A percentile compares a stretch with the other conserved stretches of the same genome.
These are phyloP conservation scores for Sebastiscus albofasciatus DNA, from an alignment of 2,797 vertebrate genomes.

Conservation along the genomic window DNA sequence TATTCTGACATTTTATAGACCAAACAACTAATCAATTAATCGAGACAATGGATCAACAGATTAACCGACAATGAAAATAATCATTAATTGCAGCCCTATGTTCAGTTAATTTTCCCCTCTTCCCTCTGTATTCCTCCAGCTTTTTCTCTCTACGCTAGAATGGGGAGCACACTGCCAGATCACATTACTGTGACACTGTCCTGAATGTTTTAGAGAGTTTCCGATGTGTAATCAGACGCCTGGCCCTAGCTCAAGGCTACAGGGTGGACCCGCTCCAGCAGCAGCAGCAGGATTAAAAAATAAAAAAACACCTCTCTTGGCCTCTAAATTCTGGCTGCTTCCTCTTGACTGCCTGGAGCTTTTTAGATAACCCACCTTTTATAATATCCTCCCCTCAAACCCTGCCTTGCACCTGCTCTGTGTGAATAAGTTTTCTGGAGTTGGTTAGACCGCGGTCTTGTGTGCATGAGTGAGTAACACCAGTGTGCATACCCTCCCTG, in stretches of 20 bases:
- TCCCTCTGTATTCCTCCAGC: neutral
- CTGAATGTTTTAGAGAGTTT: constrained; percentile 86
- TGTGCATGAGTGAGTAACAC: constrained; percentile 25
- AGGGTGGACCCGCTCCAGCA: constrained; percentile 4
- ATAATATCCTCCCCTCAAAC: constrained; percentile 34
- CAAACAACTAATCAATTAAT: no score
- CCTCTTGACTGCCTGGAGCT: constrained; percentile 44
- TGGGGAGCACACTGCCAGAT: constrained; percentile 47
- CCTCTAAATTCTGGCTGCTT: constrained; percentile 26
- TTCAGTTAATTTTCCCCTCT: neutral
- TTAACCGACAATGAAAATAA: no score
- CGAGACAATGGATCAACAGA: rapidly evolving
- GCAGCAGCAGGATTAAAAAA: constrained; percentile 29
- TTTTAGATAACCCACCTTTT: constrained; percentile 63
- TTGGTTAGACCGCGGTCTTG: constrained; percentile 2
- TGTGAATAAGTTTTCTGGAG: constrained; percentile 25
- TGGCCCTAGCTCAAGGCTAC: constrained; percentile 28
- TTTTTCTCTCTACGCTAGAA: constrained; percentile 3
- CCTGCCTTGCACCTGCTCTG: constrained; percentile 33
- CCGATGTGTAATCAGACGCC: constrained; percentile 75
- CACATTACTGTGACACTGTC: constrained; percentile 57
- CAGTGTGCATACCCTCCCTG: constrained; percentile 13
- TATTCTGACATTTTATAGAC: no score
- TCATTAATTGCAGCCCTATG: no score
- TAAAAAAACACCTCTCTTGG: constrained; percentile 22